Evolutionary conservation across 92 coral and sea anemone genomes (phyloP).

Genomic region (Porites evermanni): DNA sequence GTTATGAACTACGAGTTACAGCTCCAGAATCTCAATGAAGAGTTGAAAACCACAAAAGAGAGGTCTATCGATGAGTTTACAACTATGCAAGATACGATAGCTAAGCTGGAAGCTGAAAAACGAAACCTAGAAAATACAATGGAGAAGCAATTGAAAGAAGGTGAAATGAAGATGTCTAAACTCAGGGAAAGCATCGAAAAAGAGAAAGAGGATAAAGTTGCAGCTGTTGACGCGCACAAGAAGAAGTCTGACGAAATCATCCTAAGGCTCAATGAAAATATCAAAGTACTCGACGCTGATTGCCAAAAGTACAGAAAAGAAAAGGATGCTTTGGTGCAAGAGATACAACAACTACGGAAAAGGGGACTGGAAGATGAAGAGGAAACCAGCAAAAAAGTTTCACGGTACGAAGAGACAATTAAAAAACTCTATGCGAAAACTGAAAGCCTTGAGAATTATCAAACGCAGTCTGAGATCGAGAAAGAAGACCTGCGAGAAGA

Average conservation of each 20-base stretch:
- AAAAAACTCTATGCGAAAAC: constrained; percentile 41
- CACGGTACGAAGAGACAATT: constrained; percentile 26
- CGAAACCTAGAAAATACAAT: constrained; percentile 37
- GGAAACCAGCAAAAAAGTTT: neutral
- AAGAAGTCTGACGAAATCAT: constrained; percentile 30
- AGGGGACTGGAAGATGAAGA: neutral
- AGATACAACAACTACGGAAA: constrained; percentile 14
- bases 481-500: constrained; percentile 67
- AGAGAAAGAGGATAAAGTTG: constrained; percentile 49
- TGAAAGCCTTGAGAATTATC: constrained; percentile 49
- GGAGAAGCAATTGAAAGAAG: constrained; percentile 48
- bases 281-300: constrained; percentile 28
- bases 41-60: constrained; percentile 11
- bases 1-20: neutral
- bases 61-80: constrained; percentile 42
- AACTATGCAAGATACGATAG: constrained; percentile 30
- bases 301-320: constrained; percentile 45
- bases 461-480: constrained; percentile 61
- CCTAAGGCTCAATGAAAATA: constrained; percentile 11
- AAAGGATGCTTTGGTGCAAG: constrained; percentile 35
- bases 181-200: constrained; percentile 51
- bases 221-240: constrained; percentile 20
- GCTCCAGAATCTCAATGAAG: constrained; percentile 3
- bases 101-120: constrained; percentile 47
- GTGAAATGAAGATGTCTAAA: constrained; percentile 42